Evolutionary conservation across 2,797 vertebrate genomes (phyloP), one percentile per base, ranked within the genome.

Genomic region (Coccyzus lansbergi): DNA sequence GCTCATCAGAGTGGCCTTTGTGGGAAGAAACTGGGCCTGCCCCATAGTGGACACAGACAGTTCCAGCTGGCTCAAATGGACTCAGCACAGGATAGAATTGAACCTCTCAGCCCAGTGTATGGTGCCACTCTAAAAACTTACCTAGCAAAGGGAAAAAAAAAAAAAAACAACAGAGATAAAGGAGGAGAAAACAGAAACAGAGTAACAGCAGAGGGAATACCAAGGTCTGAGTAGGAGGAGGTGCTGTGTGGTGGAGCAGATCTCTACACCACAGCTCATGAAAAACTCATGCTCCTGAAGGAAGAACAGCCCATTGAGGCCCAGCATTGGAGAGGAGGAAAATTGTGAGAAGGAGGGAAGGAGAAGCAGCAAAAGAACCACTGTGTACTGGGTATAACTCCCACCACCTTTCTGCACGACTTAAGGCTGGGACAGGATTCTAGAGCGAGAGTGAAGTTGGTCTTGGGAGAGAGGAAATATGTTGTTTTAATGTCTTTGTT

Each of bases 301-400:
- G 70, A 80, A 60, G 3, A 4, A 13, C 20, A 83, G n/a, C 21
- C 17, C 13, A 7, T 8, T 20, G 22, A 18, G 1, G 62, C 2
- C 3, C 7, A 15, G 38, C 1, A 7, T 0, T 4, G 31, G 20
- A n/a, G 17, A 1, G 69, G 10, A 44, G 7, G 4, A 77, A 36
- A 64, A 72, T 7, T 8, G 5, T 22, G 31, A 76, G 9, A 8
- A 78, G 15, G 42, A 83, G 62, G 5, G 9, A 83, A 62, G 5
- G 9, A 79, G 42, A 26, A 74, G 25, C 9, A 81, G 31, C 6
- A 33, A 26, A 25, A 74, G n/a, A 69, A 51, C 8, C 4, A 21
- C 12, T 15, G 6, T 49, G 14, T 49, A 8, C 36, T 15, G 17
- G 7, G 5, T 58, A 4, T 19, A 78, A 46, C 5, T 60, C 14